Evolutionary conservation across 35 echinoderm and acorn worm genomes (phyloP).

Genomic region (Ophiothrix spiculata): DNA sequence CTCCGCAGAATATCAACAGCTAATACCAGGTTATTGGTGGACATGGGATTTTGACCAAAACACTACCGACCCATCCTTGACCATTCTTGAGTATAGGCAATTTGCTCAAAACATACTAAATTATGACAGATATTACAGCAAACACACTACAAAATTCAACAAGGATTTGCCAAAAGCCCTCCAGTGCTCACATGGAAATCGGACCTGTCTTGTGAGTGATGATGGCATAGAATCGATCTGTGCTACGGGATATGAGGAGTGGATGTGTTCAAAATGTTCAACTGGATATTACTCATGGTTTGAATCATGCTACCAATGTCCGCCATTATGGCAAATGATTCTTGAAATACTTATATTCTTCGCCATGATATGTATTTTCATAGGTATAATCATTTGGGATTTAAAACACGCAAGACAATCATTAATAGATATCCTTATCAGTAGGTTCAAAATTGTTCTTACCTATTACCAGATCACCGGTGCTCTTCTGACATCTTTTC

Average conservation of each 20-base stretch:
- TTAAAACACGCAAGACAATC: not conserved
- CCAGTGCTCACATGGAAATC: not conserved
- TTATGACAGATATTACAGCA: not conserved
- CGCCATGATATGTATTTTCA: not conserved
- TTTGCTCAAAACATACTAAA: constrained; percentile 1
- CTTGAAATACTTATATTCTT: not conserved
- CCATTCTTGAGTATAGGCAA: not conserved
- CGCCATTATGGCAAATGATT: not conserved
- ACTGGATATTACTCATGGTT: constrained; percentile 31
- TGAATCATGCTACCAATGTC: constrained; percentile 23
- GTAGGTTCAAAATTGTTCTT: constrained; percentile 42
- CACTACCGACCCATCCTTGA: not conserved
- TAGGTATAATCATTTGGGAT: constrained; percentile 32
- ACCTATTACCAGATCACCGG: constrained; percentile 58
- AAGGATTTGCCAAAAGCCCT: not conserved
- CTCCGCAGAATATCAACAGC: constrained; percentile 39
- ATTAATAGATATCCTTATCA: constrained; percentile 7
- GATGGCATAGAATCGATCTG: not conserved
- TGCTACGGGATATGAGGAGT: constrained; percentile 22
- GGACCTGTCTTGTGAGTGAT: not conserved
- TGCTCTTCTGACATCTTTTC: constrained; percentile 28
- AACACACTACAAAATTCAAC: not conserved
- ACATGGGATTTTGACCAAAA: constrained; percentile 28
- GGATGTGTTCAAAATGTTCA: constrained; percentile 25
- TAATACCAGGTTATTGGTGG: constrained; percentile 53